Evolutionary conservation across 2,113 vertebrate genomes (phyloP), one percentile per base, ranked within the genome.

Genomic region (Otus sunia): DNA sequence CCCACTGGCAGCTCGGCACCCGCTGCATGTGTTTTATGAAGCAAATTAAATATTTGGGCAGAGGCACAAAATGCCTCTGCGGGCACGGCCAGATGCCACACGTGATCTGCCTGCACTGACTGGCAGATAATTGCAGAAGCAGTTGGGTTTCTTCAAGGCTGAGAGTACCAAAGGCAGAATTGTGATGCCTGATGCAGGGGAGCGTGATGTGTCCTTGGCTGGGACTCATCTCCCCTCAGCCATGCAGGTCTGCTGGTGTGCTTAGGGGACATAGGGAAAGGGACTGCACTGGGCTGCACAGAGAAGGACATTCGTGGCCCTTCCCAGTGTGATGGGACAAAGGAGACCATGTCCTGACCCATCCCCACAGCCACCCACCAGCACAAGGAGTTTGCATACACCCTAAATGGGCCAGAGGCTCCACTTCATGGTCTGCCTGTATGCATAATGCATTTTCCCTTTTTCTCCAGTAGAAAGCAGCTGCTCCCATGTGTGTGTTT

Each of bases 401-500:
- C 49, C 14, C 43, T 73, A 5, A 59, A 39, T 39, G 3, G 17
- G 17, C 53, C 66, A 49, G 72, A 62, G 45, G 52, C 34, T 59
- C 19, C 12, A 5, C 67, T 78, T 11, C 25, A 2, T 4, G 4
- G 34, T 5, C 34, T 36, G 34, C 16, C 19, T 8, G 2, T 5
- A 19, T 0, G 2, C 0, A 0, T 27, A 15, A 60, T 3, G 32
- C 21, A 6, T 23, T 72, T 59, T 22, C n/a, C 27, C 29, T 13
- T 13, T 21, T 72, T 14, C 37, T 22, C 14, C 1, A 4, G 36
- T 17, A 45, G 63, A 87, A 81, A 56, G 45, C 63, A 58, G 22
- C 37, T 2, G 1, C 43, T 17, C 11, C 75, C 1, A 0, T 14
- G 16, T 13, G 19, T 27, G 19, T 27, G 14, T 21, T 30, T 49